These are phyloP conservation scores for Liodrosophila aerea DNA, from an alignment of 2,888 invertebrate species.

Conservation along the genomic window DNA sequence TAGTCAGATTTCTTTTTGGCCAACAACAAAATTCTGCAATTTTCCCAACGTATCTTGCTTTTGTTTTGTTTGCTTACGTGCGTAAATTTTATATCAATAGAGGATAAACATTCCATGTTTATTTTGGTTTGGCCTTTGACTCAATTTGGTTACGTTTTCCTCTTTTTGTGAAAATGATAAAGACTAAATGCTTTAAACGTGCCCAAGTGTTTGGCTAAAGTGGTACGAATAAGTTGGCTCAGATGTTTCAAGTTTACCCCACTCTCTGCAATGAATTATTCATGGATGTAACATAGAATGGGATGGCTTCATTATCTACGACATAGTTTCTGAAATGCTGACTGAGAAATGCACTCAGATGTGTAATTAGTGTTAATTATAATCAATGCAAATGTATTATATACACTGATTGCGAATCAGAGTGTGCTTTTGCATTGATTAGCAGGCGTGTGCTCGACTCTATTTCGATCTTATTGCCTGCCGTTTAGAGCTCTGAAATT, in stretches of 20 bases:
- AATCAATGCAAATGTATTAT: constrained; percentile 26
- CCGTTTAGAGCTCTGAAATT: no score
- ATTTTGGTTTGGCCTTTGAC: constrained; percentile 22
- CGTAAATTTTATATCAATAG: constrained; percentile 62
- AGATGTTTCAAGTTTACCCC: not conserved
- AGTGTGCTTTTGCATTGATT: constrained; percentile 9
- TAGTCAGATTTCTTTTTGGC: constrained; percentile 7
- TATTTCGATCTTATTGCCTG: no score
- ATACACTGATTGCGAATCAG: no score
- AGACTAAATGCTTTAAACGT: constrained; percentile 24
- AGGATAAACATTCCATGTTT: constrained; percentile 31
- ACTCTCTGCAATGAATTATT: constrained; percentile 9
- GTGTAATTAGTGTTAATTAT: constrained; percentile 42
- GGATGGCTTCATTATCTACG: constrained; percentile 5
- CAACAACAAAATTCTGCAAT: constrained; percentile 28
- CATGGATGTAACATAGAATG: not conserved
- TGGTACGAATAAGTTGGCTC: not conserved
- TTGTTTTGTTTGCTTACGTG: constrained; percentile 63
- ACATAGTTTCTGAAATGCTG: constrained; percentile 14
- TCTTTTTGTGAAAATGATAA: constrained; percentile 17
- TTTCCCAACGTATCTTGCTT: constrained; percentile 14
- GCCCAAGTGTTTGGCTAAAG: constrained; percentile 7
- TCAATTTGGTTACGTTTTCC: constrained; percentile 7
- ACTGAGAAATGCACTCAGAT: constrained; percentile 41
- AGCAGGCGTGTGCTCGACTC: no score